These are phyloP conservation scores for Leptatherina wallacei DNA, from an alignment of 2,797 vertebrate genomes.

Conservation along the genomic window DNA sequence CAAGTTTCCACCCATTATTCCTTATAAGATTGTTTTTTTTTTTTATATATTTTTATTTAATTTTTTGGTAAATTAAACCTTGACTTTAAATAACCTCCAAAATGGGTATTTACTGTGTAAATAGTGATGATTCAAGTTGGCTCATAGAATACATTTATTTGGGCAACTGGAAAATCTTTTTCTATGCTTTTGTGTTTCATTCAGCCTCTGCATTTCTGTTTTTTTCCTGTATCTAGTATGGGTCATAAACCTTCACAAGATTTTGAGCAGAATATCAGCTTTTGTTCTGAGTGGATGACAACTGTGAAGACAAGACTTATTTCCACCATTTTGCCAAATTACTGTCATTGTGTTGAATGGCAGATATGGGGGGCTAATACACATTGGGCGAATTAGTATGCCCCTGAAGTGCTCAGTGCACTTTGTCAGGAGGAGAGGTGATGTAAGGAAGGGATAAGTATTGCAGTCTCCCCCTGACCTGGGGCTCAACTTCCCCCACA, in stretches of 20 bases:
- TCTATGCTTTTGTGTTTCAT: background rate
- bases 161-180: background rate
- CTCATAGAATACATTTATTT: no score
- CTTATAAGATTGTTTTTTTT: no score
- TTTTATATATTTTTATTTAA: no score
- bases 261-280: slow-evolving; percentile 20
- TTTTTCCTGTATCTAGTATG: background rate
- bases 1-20: background rate
- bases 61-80: no score
- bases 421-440: slow-evolving; percentile 80
- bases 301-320: slow-evolving; percentile 52
- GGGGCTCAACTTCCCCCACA: slow-evolving; percentile 57
- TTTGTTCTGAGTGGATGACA: slow-evolving; percentile 50
- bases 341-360: slow-evolving; percentile 78
- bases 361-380: slow-evolving; percentile 64
- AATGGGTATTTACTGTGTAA: no score
- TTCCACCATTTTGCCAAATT: slow-evolving; percentile 74
- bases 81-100: no score
- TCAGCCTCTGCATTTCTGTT: background rate
- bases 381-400: slow-evolving; percentile 78
- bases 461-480: slow-evolving; percentile 75
- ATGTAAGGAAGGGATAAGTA: slow-evolving; percentile 81
- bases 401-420: slow-evolving; percentile 67
- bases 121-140: no score
- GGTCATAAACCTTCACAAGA: background rate